Percentiles rank a stretch among this genome's conserved stretches.
Evolutionary conservation across 23 tunicate species (phyloP).

Genomic region (Styela plicata): DNA sequence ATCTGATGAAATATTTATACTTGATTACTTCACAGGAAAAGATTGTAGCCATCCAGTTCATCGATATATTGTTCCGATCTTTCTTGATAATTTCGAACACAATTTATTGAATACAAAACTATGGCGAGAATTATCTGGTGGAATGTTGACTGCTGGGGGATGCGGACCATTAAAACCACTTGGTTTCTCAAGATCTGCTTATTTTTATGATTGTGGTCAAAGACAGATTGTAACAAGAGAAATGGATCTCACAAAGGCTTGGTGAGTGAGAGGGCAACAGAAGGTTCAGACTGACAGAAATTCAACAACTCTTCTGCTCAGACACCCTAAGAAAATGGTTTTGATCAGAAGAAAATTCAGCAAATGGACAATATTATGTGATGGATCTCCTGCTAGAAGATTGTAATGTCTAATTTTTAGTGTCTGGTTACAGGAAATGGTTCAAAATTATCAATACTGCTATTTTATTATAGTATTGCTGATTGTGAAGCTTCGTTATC

Average conservation of each 20-base stretch:
- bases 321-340: too few species aligned
- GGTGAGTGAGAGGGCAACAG: conserved; percentile 31
- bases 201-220: conserved; percentile 60
- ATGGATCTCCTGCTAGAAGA: too few species aligned
- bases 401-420: too few species aligned
- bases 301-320: too few species aligned
- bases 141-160: conserved; percentile 59
- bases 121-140: conserved; percentile 62
- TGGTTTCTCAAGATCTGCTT: conserved; percentile 64
- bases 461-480: too few species aligned
- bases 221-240: conserved; percentile 64
- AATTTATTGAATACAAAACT: neutral
- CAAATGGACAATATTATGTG: too few species aligned
- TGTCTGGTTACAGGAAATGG: too few species aligned
- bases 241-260: conserved; percentile 57
- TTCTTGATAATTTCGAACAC: conserved; percentile 19
- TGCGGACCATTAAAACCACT: conserved; percentile 74
- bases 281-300: neutral
- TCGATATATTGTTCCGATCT: conserved; percentile 23
- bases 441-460: too few species aligned
- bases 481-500: too few species aligned
- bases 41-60: conserved; percentile 7
- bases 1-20: too few species aligned
- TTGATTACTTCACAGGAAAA: neutral
- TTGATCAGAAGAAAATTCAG: too few species aligned